Conservation (phyloP, 1,140 invertebrate species). For the Rhyacophila brunnea region DNA sequence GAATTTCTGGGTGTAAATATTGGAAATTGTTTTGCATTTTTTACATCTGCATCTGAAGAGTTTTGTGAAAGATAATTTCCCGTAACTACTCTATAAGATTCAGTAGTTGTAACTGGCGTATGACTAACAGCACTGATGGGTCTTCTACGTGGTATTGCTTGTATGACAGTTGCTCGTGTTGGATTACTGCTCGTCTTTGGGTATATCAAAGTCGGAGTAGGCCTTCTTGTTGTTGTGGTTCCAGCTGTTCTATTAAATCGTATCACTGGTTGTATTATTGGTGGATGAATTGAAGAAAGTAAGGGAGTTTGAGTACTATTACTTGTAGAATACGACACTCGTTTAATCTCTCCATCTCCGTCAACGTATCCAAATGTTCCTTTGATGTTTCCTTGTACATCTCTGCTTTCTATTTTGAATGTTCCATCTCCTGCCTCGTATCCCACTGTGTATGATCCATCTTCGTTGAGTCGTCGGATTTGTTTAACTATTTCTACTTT, state of each 20-base stretch:
- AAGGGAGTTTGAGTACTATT: slow-evolving; percentile 49
- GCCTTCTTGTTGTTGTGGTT: slow-evolving; percentile 48
- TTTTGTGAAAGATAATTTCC: slow-evolving; percentile 15
- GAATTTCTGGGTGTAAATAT: slow-evolving; percentile 26
- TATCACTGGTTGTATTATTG: slow-evolving; percentile 48
- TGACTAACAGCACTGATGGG: slow-evolving; percentile 36
- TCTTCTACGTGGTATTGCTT: slow-evolving; percentile 59
- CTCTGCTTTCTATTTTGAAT: slow-evolving; percentile 81
- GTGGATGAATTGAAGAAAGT: slow-evolving; percentile 47
- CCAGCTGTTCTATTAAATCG: slow-evolving; percentile 48
- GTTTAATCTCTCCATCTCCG: slow-evolving; percentile 74
- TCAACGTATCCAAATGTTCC: slow-evolving; percentile 86
- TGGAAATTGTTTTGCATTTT: slow-evolving; percentile 28
- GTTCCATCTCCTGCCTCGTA: slow-evolving; percentile 83
- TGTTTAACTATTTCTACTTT: slow-evolving; percentile 69
- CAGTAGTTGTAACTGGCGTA: slow-evolving; percentile 33
- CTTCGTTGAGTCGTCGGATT: slow-evolving; percentile 77
- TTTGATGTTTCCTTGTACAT: slow-evolving; percentile 77
- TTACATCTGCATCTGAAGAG: slow-evolving; percentile 3
- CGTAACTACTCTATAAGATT: slow-evolving; percentile 30
- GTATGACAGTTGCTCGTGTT: slow-evolving; percentile 59
- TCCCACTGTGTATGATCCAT: slow-evolving; percentile 82
- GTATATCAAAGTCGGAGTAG: slow-evolving; percentile 49
- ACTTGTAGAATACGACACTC: slow-evolving; percentile 75
- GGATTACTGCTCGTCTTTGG: slow-evolving; percentile 47